Evolutionary conservation across 64 coral and sea anemone species (phyloP), one percentile per base, ranked within the genome.

Genomic region (Cladopsammia gracilis): DNA sequence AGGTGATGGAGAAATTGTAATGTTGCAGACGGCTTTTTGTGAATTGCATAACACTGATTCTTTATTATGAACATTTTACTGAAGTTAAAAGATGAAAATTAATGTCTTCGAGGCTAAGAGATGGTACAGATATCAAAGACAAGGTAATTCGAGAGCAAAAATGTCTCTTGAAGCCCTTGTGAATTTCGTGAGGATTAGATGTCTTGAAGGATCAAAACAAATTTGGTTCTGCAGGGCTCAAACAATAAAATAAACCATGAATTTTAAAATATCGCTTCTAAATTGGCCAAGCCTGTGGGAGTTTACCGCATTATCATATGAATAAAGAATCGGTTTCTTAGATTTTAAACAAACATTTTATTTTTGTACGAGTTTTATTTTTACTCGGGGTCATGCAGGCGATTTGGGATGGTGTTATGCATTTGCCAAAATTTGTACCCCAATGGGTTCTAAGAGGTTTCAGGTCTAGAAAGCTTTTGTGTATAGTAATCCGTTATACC

Each of bases 231-330:
- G 77, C 71, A 64, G 80, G 77, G 50, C 42, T 73, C 69, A 84
- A 83, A 94, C 92, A 94, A 94, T 89, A 89, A 89, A 70, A 20
- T 75, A 76, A 57, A 75, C 77, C 87, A 89, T 94, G 92, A 89
- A 94, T 94, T 94, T 94, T 94, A 94, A 94, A 94, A 94, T 83
- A 58, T 94, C 75, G 69, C 87, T 83, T 94, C 77, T 89, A 94
- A 89, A 94, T 94, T 94, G 87, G 92, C 79, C 65, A 24, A 62
- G 72, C 77, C 82, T 89, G 68, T 76, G 26, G 79, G 92, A 83
- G 87, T 69, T 81, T 70, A 53, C 87, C 87, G 65, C 92, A 94
- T 94, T 89, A 89, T 75, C 87, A 89, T 94, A 94, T 89, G 73
- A 89, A 83, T 94, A 88, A 76, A 24, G 48, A 84, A 77, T 73